These are phyloP conservation scores for Epinotia ramella DNA, from an alignment of 2,888 invertebrate genomes.

Conservation along the genomic window DNA sequence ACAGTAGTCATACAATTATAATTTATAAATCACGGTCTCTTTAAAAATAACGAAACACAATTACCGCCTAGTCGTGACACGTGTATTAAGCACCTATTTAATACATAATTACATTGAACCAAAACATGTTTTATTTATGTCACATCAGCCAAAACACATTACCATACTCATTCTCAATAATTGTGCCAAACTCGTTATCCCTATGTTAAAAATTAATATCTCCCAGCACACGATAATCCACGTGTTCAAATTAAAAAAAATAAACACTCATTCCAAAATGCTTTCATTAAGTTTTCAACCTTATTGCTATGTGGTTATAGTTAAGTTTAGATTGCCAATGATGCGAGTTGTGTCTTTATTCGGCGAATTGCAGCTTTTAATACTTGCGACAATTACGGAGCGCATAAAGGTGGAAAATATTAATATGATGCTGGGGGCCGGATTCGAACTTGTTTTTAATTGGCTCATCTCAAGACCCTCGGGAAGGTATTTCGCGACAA, in stretches of 20 bases:
- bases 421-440: conserved; percentile 26
- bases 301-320: background rate
- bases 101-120: conserved; percentile 20
- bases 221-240: conserved; percentile 17
- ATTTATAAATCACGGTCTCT: background rate
- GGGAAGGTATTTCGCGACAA: conserved; percentile 20
- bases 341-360: background rate
- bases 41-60: background rate
- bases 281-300: background rate
- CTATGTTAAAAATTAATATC: conserved; percentile 31
- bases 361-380: conserved; percentile 4
- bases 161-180: conserved; percentile 17
- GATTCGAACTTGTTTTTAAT: conserved; percentile 27
- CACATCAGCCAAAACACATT: conserved; percentile 5
- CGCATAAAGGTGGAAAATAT: conserved; percentile 32
- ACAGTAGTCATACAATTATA: too few relatives aligned
- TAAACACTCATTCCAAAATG: background rate
- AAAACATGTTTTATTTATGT: conserved; percentile 33
- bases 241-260: conserved; percentile 2
- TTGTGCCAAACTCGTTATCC: conserved; percentile 22
- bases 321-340: background rate
- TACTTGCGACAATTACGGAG: conserved; percentile 19
- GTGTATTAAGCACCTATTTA: conserved; percentile 1
- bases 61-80: conserved; percentile 27
- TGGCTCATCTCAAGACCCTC: conserved; percentile 34